Evolutionary conservation across 2,113 vertebrate species (phyloP), one percentile per base, ranked within the genome.

Genomic region (Xenopus borealis): DNA sequence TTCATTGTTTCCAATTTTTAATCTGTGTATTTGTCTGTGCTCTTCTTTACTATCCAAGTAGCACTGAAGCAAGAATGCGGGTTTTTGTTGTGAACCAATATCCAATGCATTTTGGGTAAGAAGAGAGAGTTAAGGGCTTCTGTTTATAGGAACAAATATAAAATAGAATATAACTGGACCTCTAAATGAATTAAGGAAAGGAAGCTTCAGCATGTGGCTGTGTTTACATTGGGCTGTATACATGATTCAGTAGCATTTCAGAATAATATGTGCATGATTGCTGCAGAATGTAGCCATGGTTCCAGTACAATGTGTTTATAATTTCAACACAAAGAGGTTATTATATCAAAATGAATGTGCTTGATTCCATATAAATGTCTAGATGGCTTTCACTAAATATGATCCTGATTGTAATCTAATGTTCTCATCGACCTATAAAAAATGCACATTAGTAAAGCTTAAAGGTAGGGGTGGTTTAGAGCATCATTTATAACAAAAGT

Each of bases 271-370:
- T 7, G 45, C 17, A 57, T 55, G 62, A 66, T 58, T 66, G 63
- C 52, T 66, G 4, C 10, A 23, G 11, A 59, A 58, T 67, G 52
- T 30, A 47, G 40, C 59, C 20, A 58, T 59, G 52, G 63, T 53
- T 47, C 64, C 40, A n/a, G 23, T 67, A 67, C 40, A 12, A 11
- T 27, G 14, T 61, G 53, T 74, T 74, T 74, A 67, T 66, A 17
- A 30, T 73, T 33, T 65, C 53, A 73, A 57, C 71, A 72, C 19
- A 65, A 58, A 74, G 53, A 58, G 40, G 46, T 59, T 66, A 74
- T 66, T 59, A 74, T 66, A 53, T 74, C 62, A 46, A 73, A 66
- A 73, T 66, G 72, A 65, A 55, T 52, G 55, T 61, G 57, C 40
- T 46, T 67, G 55, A 74, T 67, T 66, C 57, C 45, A 74, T 55